Conservation (phyloP, 2,888 invertebrate species). For the Ptychoptera albimana region DNA sequence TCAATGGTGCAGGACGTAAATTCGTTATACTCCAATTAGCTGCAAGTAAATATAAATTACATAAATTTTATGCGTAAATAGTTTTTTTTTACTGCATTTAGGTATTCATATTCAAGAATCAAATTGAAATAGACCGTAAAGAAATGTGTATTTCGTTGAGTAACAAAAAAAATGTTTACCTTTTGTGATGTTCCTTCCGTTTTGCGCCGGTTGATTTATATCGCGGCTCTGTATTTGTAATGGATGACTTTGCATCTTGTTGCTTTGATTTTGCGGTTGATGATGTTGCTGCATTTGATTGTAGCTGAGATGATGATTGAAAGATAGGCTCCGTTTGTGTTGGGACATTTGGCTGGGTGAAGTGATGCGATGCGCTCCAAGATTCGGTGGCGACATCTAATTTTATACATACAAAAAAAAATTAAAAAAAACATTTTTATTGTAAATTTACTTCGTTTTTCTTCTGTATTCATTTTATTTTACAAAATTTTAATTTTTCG, state of each 20-base stretch:
- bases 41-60: conserved; percentile 10
- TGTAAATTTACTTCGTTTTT: no score
- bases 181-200: conserved; percentile 39
- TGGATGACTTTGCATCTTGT: conserved; percentile 11
- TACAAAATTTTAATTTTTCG: neutral
- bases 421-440: no score
- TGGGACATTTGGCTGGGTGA: conserved; percentile 36
- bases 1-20: conserved; percentile 75
- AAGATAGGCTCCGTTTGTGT: conserved; percentile 52
- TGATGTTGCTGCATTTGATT: conserved; percentile 38
- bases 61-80: neutral
- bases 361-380: conserved; percentile 35
- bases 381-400: conserved; percentile 45
- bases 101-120: neutral
- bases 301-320: conserved; percentile 54
- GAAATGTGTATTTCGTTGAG: no score
- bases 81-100: neutral
- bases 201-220: conserved; percentile 36
- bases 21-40: conserved; percentile 69
- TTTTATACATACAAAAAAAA: conserved; percentile 15
- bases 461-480: no score
- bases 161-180: conserved; percentile 22
- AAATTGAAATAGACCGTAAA: neutral
- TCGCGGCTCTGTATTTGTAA: conserved; percentile 5
- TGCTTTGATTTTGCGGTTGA: conserved; percentile 32